Evolutionary conservation across 2,888 invertebrate species (phyloP).

Genomic region (Megastigmus dorsalis): DNA sequence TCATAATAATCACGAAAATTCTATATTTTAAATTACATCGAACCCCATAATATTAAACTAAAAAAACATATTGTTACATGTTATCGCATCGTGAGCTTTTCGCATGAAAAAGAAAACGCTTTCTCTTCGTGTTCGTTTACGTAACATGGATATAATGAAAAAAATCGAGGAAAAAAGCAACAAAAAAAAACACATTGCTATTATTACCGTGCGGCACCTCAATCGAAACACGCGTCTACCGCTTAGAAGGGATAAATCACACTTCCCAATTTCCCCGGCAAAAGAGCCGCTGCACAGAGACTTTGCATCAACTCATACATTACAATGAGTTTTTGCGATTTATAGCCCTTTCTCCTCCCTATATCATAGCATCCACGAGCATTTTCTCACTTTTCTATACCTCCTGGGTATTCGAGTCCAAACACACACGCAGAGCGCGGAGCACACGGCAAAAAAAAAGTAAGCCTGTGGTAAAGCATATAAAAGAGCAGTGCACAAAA

Average conservation of each 20-base stretch:
- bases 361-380: no score
- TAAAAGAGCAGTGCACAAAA: neutral
- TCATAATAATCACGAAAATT: neutral
- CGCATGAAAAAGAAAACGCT: neutral
- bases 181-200: neutral
- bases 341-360: neutral
- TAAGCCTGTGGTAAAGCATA: neutral
- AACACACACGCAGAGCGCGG: neutral
- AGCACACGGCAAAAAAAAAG: neutral
- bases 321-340: constrained; percentile 34
- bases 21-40: no score
- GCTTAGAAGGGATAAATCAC: constrained; percentile 28
- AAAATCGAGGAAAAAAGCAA: neutral
- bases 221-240: neutral
- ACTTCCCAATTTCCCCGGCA: constrained; percentile 17
- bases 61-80: neutral
- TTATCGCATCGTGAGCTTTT: neutral
- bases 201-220: no score
- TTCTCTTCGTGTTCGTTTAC: no score
- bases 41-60: no score
- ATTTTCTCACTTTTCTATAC: neutral
- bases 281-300: constrained; percentile 1
- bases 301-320: constrained; percentile 29
- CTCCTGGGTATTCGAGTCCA: no score
- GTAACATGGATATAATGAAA: no score